These are phyloP conservation scores for Corapipo altera DNA, from an alignment of 2,113 vertebrate genomes.

Conservation along the genomic window DNA sequence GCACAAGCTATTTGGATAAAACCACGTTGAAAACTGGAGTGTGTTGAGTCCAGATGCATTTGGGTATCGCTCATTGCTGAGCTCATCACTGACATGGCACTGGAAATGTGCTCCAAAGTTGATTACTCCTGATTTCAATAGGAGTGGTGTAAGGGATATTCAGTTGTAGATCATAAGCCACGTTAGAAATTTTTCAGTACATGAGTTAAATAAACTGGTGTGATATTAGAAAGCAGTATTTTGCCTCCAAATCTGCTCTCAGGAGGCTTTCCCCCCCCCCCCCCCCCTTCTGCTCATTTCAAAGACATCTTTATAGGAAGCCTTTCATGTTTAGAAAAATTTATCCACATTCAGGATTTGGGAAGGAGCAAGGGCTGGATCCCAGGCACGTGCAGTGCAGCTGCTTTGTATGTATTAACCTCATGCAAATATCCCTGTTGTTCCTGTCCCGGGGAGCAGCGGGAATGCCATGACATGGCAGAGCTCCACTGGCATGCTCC, in stretches of 20 bases:
- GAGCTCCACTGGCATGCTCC: accelerated
- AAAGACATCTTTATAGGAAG: not conserved
- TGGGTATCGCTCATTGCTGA: not conserved
- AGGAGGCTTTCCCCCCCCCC: not conserved
- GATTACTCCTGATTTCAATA: not conserved
- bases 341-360: not conserved
- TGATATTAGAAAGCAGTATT: not conserved
- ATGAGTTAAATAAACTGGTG: not conserved
- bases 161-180: not conserved
- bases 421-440: not conserved
- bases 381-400: not conserved
- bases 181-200: not conserved
- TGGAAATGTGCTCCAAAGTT: not conserved
- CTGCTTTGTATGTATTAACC: not conserved
- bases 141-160: not conserved
- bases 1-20: not conserved
- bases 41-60: not conserved
- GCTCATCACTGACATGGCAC: not conserved
- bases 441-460: not conserved
- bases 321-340: slow-evolving; percentile 25
- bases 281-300: not conserved
- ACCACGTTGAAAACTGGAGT: not conserved
- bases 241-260: not conserved
- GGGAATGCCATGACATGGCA: accelerated
- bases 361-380: not conserved